Evolutionary conservation across 1,140 invertebrate species (phyloP), one percentile per base, ranked within the genome.

Genomic region (Zaprionus lachaisei): DNA sequence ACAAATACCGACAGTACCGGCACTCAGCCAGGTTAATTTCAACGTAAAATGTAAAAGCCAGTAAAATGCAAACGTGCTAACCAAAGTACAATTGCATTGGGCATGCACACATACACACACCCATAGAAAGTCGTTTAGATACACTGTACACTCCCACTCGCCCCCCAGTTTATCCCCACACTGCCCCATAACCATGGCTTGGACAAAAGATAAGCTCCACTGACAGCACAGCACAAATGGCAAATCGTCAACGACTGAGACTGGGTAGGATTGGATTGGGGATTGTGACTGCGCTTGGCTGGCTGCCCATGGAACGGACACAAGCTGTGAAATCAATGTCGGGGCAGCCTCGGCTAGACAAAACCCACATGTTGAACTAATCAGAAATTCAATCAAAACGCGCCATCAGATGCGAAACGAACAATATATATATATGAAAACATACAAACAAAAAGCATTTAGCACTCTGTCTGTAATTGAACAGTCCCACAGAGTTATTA

Each of bases 331-430:
- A 83, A 89, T 80, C 80, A 89, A 83, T 83, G 84, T 62, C 84
- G 49, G 61, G 49, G 49, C 47, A 1, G 38, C 38, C 47, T 1
- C 20, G 47, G 55, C 49, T 31, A 78, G 72, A 86, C 79, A 86
- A 82, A 86, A 65, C 79, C 84, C 84, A 72, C 81, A 87, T 83
- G 77, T 83, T 65, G 55, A 87, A 83, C 83, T 70, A 83, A 87
- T 87, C 83, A 87, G 83, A 83, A 89, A 80, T 83, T 80, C 84
- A 87, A 87, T 87, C 83, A 87, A 86, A 87, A 72, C 70, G 72
- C 77, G 69, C 76, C 77, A 51, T 79, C 68, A 64, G 37, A 74
- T 60, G 80, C 51, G 67, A 77, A 73, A 34, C 54, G 61, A 73
- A 63, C 63, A 74, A 77, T 74, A 73, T 26, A 26, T 41, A 4